Evolutionary conservation across 2,888 invertebrate genomes (phyloP).

Genomic region (Euplexia lucipara): DNA sequence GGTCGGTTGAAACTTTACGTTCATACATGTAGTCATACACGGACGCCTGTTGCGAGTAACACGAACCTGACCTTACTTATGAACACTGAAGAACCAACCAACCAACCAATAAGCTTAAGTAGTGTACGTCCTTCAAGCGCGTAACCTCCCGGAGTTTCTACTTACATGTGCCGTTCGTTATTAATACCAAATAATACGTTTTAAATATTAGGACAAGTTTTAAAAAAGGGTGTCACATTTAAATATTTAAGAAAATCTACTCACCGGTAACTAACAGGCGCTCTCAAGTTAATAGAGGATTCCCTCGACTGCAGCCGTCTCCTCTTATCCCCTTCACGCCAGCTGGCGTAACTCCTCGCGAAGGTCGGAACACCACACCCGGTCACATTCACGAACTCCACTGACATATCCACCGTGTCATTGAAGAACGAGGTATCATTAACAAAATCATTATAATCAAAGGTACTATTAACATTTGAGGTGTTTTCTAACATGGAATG

Average conservation of each 20-base stretch:
- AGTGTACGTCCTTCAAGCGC: no score
- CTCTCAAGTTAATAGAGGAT: conserved; percentile 84
- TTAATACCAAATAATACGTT: no score
- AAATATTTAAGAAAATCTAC: conserved; percentile 56
- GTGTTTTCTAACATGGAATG: conserved; percentile 76
- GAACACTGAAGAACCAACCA: no score
- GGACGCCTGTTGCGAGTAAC: no score
- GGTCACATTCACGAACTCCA: conserved; percentile 79
- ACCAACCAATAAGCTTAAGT: no score
- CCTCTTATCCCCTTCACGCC: conserved; percentile 84
- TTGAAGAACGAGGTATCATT: conserved; percentile 75
- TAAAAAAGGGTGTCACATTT: no score
- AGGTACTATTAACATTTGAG: conserved; percentile 62
- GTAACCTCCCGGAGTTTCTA: no score
- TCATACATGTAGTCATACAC: no score
- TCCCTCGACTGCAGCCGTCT: conserved; percentile 72
- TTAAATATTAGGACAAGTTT: no score
- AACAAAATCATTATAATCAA: conserved; percentile 64
- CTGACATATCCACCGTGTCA: conserved; percentile 76
- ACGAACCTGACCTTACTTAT: no score
- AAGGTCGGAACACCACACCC: conserved; percentile 80
- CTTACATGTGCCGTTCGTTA: no score
- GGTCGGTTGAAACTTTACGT: no score
- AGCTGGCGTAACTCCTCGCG: conserved; percentile 85
- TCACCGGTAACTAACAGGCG: conserved; percentile 90